Percentiles rank a stretch among this genome's conserved stretches.
Evolutionary conservation across 2,888 invertebrate species (phyloP).

Genomic region (Orthosia gothica): DNA sequence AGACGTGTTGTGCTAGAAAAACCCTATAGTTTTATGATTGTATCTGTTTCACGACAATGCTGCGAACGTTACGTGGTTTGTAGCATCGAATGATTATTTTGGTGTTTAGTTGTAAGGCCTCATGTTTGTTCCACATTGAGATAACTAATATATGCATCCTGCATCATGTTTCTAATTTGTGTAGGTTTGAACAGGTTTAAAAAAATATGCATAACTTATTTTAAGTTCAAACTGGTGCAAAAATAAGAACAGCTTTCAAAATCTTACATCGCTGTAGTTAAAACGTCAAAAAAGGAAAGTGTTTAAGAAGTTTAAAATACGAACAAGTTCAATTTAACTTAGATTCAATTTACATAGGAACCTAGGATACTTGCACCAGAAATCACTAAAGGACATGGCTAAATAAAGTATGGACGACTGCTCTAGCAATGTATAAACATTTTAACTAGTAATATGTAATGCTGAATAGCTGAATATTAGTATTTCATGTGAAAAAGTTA

Average conservation of each 20-base stretch:
- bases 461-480: no score
- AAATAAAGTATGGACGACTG: no score
- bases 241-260: background rate
- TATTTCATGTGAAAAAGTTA: no score
- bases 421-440: no score
- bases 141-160: background rate
- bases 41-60: conserved; percentile 60
- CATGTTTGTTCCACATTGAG: conserved; percentile 73
- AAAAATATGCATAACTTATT: background rate
- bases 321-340: background rate
- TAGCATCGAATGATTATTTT: conserved; percentile 77
- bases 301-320: background rate
- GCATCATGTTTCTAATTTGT: background rate
- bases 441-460: no score
- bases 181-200: background rate
- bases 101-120: conserved; percentile 79
- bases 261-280: background rate
- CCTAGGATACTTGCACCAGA: background rate
- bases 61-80: conserved; percentile 65
- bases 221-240: background rate
- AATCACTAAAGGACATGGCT: background rate
- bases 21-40: conserved; percentile 37
- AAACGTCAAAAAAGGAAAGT: no score
- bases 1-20: conserved; percentile 46
- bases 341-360: background rate